Evolutionary conservation across 1,140 invertebrate species (phyloP), one percentile per base, ranked within the genome.

Genomic region (Drosophila repleta): DNA sequence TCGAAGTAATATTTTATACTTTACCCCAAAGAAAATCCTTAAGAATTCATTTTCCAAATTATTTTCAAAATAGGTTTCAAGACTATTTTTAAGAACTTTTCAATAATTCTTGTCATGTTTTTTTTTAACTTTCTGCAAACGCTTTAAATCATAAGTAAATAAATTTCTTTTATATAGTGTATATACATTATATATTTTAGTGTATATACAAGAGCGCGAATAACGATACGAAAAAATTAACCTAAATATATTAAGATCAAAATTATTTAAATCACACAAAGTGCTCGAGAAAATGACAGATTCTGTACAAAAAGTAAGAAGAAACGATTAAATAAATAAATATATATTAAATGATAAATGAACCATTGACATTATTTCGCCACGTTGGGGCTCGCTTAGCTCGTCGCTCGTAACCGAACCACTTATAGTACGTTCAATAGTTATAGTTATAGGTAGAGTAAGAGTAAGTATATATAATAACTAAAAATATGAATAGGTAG

Each of bases 391-490:
- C 43, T 66, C 20, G 39, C 48, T 7, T 53, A 60, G 63, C 63
- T 72, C 62, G 62, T 53, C 53, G 63, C 63, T 72, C 62, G 62
- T 71, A 58, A 71, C 53, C 66, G 13, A 24, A 21, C 17, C 24
- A 18, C 52, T 51, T 49, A 70, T 48, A 72, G 67, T 51, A 39
- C 15, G 15, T 46, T 24, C 67, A 58, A n/a, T n/a, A 43, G 55
- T 71, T 32, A 45, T 21, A 60, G 56, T 43, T 56, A n/a, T n/a
- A 46, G 39, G 57, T 53, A 60, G n/a, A n/a, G n/a, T n/a, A n/a
- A n/a, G n/a, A n/a, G 13, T 56, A 35, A 63, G 29, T 67, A 52
- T 52, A 53, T 71, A 60, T 43, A 71, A 62, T 63, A 64, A 76
- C 51, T 26, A 64, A 65, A 55, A 53, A 20, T 20, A 13, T 45